Conservation (phyloP, 2,113 vertebrate genomes). For the Melanerpes aurifrons region DNA sequence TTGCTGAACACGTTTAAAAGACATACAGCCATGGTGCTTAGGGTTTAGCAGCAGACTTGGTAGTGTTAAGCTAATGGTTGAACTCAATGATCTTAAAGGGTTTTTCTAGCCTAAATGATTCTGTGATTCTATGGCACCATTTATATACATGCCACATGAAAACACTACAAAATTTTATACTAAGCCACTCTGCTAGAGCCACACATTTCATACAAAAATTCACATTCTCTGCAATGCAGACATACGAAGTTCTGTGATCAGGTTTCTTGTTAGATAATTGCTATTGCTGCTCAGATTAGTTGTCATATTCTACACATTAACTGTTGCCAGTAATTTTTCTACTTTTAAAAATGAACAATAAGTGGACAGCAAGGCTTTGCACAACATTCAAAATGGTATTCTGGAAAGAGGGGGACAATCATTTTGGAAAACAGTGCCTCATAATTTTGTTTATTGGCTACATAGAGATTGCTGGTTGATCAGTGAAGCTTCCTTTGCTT, state of each 20-base stretch:
- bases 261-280: conserved; percentile 58
- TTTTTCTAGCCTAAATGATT: too few relatives aligned
- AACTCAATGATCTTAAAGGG: too few relatives aligned
- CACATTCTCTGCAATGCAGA: conserved; percentile 51
- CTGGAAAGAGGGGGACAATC: not conserved
- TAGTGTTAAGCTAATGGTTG: too few relatives aligned
- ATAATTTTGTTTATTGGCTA: conserved; percentile 59
- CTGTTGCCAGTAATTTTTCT: conserved; percentile 6
- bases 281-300: conserved; percentile 63
- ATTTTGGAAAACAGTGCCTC: conserved; percentile 41
- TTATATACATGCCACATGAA: not conserved
- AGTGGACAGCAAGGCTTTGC: conserved; percentile 22
- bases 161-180: not conserved
- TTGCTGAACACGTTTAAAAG: too few relatives aligned
- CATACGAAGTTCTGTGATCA: conserved; percentile 37
- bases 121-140: not conserved
- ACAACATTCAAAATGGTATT: not conserved
- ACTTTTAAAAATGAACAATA: conserved; percentile 17
- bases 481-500: conserved; percentile 31
- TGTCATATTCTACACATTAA: conserved; percentile 31
- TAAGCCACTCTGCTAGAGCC: conserved; percentile 29
- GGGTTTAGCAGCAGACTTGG: too few relatives aligned
- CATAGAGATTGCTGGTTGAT: conserved; percentile 42
- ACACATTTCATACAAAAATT: conserved; percentile 63
- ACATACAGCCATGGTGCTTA: too few relatives aligned